Percentiles rank a stretch among this genome's conserved stretches.
Conservation (phyloP, 2,113 vertebrate genomes). For the Rhodinocichla rosea region DNA sequence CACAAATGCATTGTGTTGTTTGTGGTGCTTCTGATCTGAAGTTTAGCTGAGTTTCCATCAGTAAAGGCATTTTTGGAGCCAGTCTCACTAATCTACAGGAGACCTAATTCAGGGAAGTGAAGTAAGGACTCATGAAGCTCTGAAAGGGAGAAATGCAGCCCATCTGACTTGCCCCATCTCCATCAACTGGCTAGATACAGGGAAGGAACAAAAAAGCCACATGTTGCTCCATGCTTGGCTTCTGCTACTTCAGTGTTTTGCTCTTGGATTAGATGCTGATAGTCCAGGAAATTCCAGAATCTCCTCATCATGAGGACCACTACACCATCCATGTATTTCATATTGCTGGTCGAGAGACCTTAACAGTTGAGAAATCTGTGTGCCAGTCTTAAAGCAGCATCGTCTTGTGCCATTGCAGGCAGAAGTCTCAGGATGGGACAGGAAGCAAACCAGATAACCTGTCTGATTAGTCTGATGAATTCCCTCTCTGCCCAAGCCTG, state of each 20-base stretch:
- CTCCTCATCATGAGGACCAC: neutral
- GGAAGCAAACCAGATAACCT: neutral
- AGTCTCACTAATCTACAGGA: neutral
- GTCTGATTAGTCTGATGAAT: neutral
- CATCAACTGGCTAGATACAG: neutral
- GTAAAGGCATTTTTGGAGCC: neutral
- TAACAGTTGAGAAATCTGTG: neutral
- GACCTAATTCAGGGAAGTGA: neutral
- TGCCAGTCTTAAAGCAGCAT: neutral
- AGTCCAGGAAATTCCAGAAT: neutral
- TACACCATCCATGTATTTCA: neutral
- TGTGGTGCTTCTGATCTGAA: neutral
- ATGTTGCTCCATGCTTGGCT: neutral
- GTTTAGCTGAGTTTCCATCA: neutral
- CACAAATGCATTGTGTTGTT: fast-evolving
- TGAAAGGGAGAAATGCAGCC: neutral
- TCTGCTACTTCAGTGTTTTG: neutral
- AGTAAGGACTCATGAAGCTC: neutral
- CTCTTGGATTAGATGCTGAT: neutral
- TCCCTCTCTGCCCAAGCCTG: neutral
- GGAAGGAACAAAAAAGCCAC: neutral
- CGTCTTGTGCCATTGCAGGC: neutral
- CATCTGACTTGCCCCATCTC: neutral
- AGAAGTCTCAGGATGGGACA: neutral
- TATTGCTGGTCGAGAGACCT: neutral